A percentile compares a stretch with the other conserved stretches of the same genome.
phyloP scores from a whole-genome alignment of 2,888 invertebrate species.

The Alloscopus bannaensis region DNA sequence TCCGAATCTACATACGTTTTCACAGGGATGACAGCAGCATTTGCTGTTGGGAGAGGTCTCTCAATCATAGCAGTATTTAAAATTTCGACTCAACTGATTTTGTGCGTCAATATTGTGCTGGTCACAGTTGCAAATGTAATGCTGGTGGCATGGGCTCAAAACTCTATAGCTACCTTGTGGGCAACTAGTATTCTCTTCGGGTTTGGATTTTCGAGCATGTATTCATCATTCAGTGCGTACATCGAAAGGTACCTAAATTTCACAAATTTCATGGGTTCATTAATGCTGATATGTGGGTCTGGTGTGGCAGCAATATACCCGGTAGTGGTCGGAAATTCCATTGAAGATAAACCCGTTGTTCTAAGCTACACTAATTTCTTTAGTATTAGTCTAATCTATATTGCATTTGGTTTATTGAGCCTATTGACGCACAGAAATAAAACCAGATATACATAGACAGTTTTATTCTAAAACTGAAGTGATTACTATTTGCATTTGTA shows the following conservation, averaged over 20 bases:
- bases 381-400: conserved; percentile 15
- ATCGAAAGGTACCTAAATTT: conserved; percentile 47
- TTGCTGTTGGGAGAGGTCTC: conserved; percentile 57
- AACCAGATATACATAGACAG: conserved; percentile 19
- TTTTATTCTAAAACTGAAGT: too few species aligned
- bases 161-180: conserved; percentile 33
- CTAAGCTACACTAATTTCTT: conserved; percentile 40
- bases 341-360: conserved; percentile 44
- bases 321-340: conserved; percentile 32
- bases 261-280: conserved; percentile 46
- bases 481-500: background rate
- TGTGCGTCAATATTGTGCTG: conserved; percentile 49
- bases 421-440: conserved; percentile 39
- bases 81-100: conserved; percentile 43
- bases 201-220: conserved; percentile 51
- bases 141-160: conserved; percentile 35
- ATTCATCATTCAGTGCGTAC: conserved; percentile 40
- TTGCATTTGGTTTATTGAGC: conserved; percentile 27
- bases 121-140: conserved; percentile 35
- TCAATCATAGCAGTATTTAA: conserved; percentile 64
- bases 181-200: conserved; percentile 47
- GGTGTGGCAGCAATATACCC: conserved; percentile 49
- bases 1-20: conserved; percentile 57
- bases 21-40: conserved; percentile 64
- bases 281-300: conserved; percentile 35